Base-by-base conservation (phyloP, 1,140 invertebrate species). In the Steinernema feltiae region DNA sequence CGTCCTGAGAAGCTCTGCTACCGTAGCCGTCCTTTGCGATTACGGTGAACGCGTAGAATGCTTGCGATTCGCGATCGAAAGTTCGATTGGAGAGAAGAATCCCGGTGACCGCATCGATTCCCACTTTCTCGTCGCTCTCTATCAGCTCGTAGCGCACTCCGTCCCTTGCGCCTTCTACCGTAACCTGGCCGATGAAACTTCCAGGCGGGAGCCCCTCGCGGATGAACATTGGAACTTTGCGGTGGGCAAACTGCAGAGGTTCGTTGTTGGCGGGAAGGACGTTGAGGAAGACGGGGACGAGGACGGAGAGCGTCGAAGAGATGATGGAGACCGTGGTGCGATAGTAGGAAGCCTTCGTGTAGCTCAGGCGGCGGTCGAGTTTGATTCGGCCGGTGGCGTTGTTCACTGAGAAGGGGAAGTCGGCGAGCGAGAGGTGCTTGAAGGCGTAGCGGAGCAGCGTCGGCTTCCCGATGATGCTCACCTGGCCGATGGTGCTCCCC, bases 11-110 rank as follows among this genome's bases (percentile, higher is more conserved):
- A 27, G 53, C 53, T 63, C 24, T 15, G 24, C 24, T 63, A 63
- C 53, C 53, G 24, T 63, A 63, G 7, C 53, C 53, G 87, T 95
- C 94, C 41, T 87, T 90, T 0, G 93, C 94, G 3, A 91, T 90
- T 12, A 97, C 90, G 0, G 92, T 92, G 15, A 97, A 86, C 0
- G 92, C 92, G 87, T 94, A 97, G 86, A 94, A 94, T 87, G 95
- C 93, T 81, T 90, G 90, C 73, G 92, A 91, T 88, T 97, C 95
- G 73, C 94, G 89, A 87, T 98, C 95, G 46, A 98, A 87, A 1
- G 89, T 82, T 74, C 91, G 91, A 82, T 91, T 91, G 0, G 95
- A 92, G 85, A 93, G 95, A 0, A 95, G 85, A 84, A 90, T 92
- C 0, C 93, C 94, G 88, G 53, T n/a, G 12, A 63, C 3, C 3